Percentiles rank a stretch among this genome's conserved stretches.
Conservation (phyloP, 2,888 invertebrate genomes). For the Seira sanloemensis region DNA sequence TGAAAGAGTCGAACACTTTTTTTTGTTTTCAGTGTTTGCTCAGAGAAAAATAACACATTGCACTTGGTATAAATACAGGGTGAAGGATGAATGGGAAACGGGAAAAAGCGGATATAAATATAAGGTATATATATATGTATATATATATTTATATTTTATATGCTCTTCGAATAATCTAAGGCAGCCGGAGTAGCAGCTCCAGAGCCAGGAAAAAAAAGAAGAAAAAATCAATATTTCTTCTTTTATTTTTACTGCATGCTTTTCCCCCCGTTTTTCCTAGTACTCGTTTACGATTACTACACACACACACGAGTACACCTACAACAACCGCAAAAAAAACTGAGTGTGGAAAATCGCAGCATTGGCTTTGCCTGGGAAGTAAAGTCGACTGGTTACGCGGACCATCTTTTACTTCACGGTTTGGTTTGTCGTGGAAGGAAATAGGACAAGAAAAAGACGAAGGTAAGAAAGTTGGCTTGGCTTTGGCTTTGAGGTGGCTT, state of each 20-base stretch:
- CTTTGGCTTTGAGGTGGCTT: neutral
- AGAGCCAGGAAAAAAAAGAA: too few relatives aligned
- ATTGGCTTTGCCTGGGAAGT: neutral
- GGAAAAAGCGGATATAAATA: too few relatives aligned
- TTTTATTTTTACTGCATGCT: neutral
- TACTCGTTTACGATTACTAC: neutral
- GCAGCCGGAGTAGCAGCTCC: too few relatives aligned
- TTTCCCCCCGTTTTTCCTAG: neutral
- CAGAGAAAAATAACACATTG: neutral
- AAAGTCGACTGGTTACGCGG: neutral
- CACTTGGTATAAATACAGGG: neutral
- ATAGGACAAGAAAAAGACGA: too few relatives aligned
- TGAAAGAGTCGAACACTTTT: too few relatives aligned
- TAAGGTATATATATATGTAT: too few relatives aligned
- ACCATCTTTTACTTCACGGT: neutral
- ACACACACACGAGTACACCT: neutral
- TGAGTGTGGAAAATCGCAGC: too few relatives aligned
- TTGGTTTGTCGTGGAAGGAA: too few relatives aligned
- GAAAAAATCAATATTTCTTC: neutral
- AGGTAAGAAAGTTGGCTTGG: neutral
- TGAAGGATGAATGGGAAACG: neutral
- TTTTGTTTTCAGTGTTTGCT: neutral
- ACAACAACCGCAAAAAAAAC: neutral
- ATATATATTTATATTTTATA: too few relatives aligned
- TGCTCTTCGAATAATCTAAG: too few relatives aligned